Conservation (phyloP, 92 coral and sea anemone genomes). For the Zoanthus solanderi region DNA sequence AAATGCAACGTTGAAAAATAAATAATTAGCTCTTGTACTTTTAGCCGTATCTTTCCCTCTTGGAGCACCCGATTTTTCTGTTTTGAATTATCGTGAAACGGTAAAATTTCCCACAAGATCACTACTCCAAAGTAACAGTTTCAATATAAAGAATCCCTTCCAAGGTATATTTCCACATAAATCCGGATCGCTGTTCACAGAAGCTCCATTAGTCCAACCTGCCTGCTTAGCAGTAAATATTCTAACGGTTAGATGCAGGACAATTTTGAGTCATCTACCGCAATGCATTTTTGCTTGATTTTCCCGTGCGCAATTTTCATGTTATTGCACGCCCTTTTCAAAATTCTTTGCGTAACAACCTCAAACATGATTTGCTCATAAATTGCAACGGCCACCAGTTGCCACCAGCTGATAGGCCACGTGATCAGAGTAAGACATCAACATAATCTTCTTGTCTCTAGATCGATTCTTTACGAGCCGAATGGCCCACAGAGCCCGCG, state of each 20-base stretch:
- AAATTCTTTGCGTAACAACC: constrained; percentile 27
- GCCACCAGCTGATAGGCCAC: constrained; percentile 41
- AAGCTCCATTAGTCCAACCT: neutral
- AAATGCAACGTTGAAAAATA: neutral
- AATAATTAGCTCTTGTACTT: neutral
- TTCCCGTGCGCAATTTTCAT: neutral
- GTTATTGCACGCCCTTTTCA: constrained; percentile 24
- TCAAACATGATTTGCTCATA: constrained; percentile 3
- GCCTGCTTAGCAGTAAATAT: neutral
- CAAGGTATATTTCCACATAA: neutral
- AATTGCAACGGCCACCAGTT: constrained; percentile 27
- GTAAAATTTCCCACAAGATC: too few species aligned
- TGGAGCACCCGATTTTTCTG: too few species aligned
- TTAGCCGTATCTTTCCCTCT: neutral
- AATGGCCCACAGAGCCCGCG: too few species aligned
- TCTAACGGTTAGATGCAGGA: neutral
- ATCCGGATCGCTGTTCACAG: neutral
- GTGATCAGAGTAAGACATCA: neutral
- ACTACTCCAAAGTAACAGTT: too few species aligned
- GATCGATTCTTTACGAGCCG: neutral
- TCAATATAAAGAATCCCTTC: too few species aligned
- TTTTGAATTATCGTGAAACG: too few species aligned
- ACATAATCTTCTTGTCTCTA: neutral
- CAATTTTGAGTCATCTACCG: neutral
- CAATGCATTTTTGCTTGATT: neutral